phyloP scores from a whole-genome alignment of 2,113 vertebrate species.

The Anarhynchus alexandrinus region DNA sequence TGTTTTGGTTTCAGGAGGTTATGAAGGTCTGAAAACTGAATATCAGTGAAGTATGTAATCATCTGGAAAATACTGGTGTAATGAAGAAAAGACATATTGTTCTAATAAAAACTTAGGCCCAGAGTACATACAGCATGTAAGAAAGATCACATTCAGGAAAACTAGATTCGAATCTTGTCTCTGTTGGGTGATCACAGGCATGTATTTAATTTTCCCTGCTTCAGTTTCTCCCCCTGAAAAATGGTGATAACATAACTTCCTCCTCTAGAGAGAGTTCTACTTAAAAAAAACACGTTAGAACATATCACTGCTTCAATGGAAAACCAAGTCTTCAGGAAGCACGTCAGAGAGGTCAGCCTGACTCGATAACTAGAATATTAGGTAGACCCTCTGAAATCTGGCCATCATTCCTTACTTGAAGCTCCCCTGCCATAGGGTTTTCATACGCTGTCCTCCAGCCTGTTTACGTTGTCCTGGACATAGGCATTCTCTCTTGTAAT shows the following conservation, averaged over 20 bases:
- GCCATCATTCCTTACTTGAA: background rate
- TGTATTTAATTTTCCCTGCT: background rate
- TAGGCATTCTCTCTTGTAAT: background rate
- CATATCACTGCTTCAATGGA: background rate
- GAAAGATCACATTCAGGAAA: background rate
- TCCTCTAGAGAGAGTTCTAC: background rate
- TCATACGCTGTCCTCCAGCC: background rate
- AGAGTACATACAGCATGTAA: background rate
- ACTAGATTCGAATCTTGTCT: background rate
- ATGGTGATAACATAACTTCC: background rate
- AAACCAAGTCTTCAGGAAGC: background rate
- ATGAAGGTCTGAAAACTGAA: background rate
- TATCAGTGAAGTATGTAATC: background rate
- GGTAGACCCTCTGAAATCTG: background rate
- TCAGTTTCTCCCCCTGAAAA: background rate
- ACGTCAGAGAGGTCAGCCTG: background rate
- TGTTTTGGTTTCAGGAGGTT: background rate
- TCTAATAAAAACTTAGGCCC: conserved; percentile 28
- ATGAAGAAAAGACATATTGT: conserved; percentile 26
- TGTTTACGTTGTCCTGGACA: background rate
- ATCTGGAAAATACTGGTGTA: background rate
- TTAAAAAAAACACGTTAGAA: background rate
- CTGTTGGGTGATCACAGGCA: background rate
- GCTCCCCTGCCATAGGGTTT: background rate
- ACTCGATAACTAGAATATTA: background rate